Evolutionary conservation across 2,888 invertebrate genomes (phyloP).

Genomic region (Xylota sylvarum): DNA sequence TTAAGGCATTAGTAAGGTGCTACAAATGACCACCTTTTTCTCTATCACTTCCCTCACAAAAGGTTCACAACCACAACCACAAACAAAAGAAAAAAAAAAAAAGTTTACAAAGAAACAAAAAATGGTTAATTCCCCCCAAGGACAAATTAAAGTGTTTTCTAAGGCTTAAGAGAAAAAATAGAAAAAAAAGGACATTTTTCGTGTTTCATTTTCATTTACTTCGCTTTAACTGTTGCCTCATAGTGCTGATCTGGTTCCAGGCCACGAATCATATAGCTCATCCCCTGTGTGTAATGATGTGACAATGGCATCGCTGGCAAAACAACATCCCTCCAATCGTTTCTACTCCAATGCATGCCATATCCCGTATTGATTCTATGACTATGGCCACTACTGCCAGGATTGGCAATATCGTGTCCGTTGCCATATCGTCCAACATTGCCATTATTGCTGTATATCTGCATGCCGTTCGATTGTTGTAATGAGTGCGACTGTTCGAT

Average conservation of each 20-base stretch:
- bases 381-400: conserved; percentile 80
- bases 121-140: conserved; percentile 46
- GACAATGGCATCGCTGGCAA: conserved; percentile 86
- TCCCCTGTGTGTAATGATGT: conserved; percentile 87
- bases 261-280: conserved; percentile 89
- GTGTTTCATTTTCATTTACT: conserved; percentile 81
- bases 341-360: conserved; percentile 85
- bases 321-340: conserved; percentile 87
- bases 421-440: conserved; percentile 62
- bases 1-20: conserved; percentile 45
- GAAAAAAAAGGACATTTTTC: conserved; percentile 3
- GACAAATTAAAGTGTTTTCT: conserved; percentile 39
- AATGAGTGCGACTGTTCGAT: conserved; percentile 82
- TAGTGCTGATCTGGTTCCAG: conserved; percentile 88
- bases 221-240: conserved; percentile 88
- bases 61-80: neutral
- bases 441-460: conserved; percentile 80
- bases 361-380: conserved; percentile 83
- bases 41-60: neutral
- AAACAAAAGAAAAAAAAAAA: neutral
- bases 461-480: conserved; percentile 76
- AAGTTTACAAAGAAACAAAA: neutral
- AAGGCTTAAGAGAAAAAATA: conserved; percentile 3
- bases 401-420: conserved; percentile 60
- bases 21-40: conserved; percentile 34